These are phyloP conservation scores for Homarus americanus DNA, from an alignment of 1,140 invertebrate species.

Conservation along the genomic window DNA sequence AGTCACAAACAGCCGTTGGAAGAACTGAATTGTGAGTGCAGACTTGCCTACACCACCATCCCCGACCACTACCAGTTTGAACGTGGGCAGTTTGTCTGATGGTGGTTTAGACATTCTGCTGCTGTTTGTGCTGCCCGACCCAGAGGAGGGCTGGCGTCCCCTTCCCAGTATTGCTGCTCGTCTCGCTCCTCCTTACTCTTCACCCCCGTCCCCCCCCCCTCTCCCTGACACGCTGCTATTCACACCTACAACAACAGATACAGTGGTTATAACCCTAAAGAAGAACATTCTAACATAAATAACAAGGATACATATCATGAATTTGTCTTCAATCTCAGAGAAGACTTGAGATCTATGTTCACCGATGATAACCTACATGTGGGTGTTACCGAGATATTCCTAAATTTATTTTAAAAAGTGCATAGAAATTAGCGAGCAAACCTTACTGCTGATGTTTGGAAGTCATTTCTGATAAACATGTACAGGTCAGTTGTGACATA, in stretches of 20 bases:
- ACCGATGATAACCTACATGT: too few relatives aligned
- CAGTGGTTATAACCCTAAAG: background rate
- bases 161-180: background rate
- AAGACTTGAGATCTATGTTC: too few relatives aligned
- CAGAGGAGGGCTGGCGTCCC: background rate
- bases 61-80: slow-evolving; percentile 93
- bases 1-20: slow-evolving; percentile 91
- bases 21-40: slow-evolving; percentile 93
- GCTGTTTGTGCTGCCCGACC: background rate
- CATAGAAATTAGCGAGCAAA: too few relatives aligned
- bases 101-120: slow-evolving; percentile 83
- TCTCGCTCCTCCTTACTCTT: background rate
- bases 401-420: too few relatives aligned
- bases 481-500: too few relatives aligned
- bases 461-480: too few relatives aligned
- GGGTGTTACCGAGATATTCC: too few relatives aligned
- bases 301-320: too few relatives aligned
- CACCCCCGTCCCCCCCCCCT: background rate
- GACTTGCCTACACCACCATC: slow-evolving; percentile 93
- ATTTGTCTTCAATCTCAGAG: too few relatives aligned
- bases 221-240: background rate
- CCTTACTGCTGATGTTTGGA: too few relatives aligned
- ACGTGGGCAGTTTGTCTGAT: slow-evolving; percentile 89
- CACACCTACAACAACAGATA: background rate
- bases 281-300: too few relatives aligned